Evolutionary conservation across 2,113 vertebrate species (phyloP).

Genomic region (Cariama cristata): DNA sequence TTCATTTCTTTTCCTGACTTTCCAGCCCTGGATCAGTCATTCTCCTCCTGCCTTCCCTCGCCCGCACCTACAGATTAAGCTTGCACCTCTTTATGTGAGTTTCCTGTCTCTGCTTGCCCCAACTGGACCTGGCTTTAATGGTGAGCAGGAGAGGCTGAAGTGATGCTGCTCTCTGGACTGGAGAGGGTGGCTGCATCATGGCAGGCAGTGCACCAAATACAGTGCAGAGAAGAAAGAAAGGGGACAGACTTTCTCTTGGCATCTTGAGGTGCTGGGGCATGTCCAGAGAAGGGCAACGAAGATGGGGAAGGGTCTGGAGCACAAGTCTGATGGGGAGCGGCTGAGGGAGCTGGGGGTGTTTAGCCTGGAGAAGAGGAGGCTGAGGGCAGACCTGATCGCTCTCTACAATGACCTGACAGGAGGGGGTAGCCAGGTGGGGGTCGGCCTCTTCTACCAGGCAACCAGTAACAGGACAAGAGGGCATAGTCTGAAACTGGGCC

Average conservation of each 20-base stretch:
- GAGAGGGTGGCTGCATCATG: background rate
- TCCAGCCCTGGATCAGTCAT: fast-evolving
- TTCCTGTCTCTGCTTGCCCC: background rate
- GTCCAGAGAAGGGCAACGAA: too few relatives aligned
- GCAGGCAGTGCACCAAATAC: background rate
- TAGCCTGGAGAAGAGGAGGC: too few relatives aligned
- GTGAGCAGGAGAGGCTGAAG: background rate
- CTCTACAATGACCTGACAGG: too few relatives aligned
- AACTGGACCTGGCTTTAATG: fast-evolving
- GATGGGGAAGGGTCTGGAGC: too few relatives aligned
- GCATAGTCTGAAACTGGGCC: too few relatives aligned
- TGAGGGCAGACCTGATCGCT: too few relatives aligned
- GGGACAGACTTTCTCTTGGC: background rate
- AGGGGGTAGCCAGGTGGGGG: too few relatives aligned
- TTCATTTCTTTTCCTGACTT: background rate
- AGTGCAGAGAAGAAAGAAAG: background rate
- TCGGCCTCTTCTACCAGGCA: too few relatives aligned
- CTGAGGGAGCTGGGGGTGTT: too few relatives aligned
- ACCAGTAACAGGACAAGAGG: too few relatives aligned
- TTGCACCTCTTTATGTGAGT: background rate
- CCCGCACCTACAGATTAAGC: background rate
- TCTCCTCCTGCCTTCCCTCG: background rate
- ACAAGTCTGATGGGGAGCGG: too few relatives aligned
- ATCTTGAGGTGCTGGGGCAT: too few relatives aligned
- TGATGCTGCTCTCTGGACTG: background rate